These are phyloP conservation scores for Colaptes auratus DNA, from an alignment of 2,113 vertebrate species.

Conservation along the genomic window DNA sequence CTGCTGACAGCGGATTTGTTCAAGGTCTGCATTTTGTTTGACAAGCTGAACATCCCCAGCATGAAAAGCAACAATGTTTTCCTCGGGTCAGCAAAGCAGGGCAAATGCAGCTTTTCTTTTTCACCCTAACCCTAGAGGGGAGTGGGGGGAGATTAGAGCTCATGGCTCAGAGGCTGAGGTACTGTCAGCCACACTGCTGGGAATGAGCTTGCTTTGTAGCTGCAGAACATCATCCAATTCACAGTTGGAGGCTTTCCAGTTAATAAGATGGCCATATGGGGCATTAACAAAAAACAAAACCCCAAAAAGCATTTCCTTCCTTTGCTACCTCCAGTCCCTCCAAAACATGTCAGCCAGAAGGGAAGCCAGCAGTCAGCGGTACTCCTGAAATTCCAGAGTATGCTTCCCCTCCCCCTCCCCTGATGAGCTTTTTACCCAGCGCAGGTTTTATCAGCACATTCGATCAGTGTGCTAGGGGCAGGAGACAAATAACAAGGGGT, in stretches of 20 bases:
- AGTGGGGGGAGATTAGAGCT: not conserved
- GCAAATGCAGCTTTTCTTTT: slow-evolving; percentile 7
- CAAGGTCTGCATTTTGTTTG: not conserved
- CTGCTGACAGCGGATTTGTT: not conserved
- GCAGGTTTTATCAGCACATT: not conserved
- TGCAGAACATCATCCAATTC: slow-evolving; percentile 52
- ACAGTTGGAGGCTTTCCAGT: slow-evolving; percentile 34
- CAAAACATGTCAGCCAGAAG: not conserved
- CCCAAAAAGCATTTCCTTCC: not conserved
- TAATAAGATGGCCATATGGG: slow-evolving; percentile 1
- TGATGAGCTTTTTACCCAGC: not conserved
- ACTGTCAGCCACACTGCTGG: not conserved
- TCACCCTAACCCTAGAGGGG: not conserved
- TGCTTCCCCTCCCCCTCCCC: not conserved
- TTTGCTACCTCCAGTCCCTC: not conserved
- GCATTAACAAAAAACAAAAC: not conserved
- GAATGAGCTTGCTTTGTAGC: slow-evolving; percentile 25
- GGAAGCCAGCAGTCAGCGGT: not conserved
- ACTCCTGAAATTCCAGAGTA: not conserved
- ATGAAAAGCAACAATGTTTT: not conserved
- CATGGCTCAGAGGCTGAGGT: not conserved
- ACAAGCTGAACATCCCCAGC: not conserved
- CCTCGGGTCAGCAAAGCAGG: not conserved
- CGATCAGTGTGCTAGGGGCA: not conserved
- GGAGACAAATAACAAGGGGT: not conserved